phyloP scores from a whole-genome alignment of 2,888 invertebrate species.

The Diaphora mendica region DNA sequence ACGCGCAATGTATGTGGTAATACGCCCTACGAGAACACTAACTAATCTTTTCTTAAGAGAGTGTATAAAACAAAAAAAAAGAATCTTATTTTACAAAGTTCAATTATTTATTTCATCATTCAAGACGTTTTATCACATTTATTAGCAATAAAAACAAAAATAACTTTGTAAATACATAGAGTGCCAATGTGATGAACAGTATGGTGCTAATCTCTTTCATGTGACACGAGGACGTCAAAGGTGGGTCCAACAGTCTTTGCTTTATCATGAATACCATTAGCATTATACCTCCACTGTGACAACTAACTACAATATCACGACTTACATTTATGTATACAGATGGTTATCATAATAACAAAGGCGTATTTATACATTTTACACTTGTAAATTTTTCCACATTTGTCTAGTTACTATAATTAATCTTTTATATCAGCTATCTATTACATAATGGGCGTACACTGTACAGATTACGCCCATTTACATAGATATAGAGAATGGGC shows the following conservation, averaged over 20 bases:
- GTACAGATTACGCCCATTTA: too few species aligned
- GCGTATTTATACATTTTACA: slow-evolving; percentile 6
- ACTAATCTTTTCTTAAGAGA: neutral
- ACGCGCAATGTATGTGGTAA: neutral
- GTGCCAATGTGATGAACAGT: slow-evolving; percentile 42
- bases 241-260: slow-evolving; percentile 44
- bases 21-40: neutral
- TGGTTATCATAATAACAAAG: slow-evolving; percentile 27
- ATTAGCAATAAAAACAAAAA: slow-evolving; percentile 21
- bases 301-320: slow-evolving; percentile 54
- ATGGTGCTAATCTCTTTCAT: slow-evolving; percentile 60
- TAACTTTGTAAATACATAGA: slow-evolving; percentile 27
- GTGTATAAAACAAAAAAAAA: neutral
- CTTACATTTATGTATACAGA: slow-evolving; percentile 12
- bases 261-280: slow-evolving; percentile 41
- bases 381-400: neutral
- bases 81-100: neutral
- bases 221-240: slow-evolving; percentile 47
- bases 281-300: slow-evolving; percentile 24
- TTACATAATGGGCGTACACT: neutral
- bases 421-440: neutral
- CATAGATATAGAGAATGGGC: neutral
- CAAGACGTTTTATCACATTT: slow-evolving; percentile 20
- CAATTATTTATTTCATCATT: neutral
- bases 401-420: slow-evolving; percentile 1